These are phyloP conservation scores for Eremophila alpestris DNA, from an alignment of 2,797 vertebrate species.

Conservation along the genomic window DNA sequence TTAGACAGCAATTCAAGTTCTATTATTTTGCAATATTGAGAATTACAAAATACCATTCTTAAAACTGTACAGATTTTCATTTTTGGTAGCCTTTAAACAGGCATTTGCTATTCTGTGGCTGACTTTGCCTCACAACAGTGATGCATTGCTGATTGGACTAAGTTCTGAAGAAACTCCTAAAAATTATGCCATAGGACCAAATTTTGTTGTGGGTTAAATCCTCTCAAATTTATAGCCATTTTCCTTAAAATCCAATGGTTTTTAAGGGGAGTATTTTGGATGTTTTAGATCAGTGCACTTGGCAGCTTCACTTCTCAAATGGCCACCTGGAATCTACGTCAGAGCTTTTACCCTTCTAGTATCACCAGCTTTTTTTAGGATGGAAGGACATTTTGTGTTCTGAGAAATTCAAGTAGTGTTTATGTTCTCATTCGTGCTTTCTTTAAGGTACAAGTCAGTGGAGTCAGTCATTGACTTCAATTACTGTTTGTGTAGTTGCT, in stretches of 20 bases:
- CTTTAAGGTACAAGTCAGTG: not conserved
- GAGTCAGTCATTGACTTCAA: not conserved
- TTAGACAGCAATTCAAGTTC: slow-evolving; percentile 49
- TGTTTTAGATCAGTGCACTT: not conserved
- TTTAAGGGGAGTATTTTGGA: not conserved
- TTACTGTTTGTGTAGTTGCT: not conserved
- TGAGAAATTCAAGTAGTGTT: not conserved
- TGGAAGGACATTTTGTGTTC: not conserved
- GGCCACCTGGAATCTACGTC: not conserved
- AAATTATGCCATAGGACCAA: not conserved
- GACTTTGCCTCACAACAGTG: not conserved
- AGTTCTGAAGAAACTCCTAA: not conserved
- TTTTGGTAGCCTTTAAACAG: slow-evolving; percentile 43
- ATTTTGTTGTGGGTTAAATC: not conserved
- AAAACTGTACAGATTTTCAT: slow-evolving; percentile 39
- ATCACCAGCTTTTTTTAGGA: not conserved
- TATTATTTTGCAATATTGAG: slow-evolving; percentile 40
- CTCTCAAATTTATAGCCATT: not conserved
- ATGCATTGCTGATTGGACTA: not conserved
- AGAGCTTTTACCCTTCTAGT: not conserved
- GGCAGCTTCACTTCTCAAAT: not conserved
- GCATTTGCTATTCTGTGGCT: not conserved
- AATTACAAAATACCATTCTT: slow-evolving; percentile 41
- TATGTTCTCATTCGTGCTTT: not conserved
- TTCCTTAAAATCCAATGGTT: not conserved